Evolutionary conservation across 1,140 invertebrate genomes (phyloP).

Genomic region (Papilio dardanus): DNA sequence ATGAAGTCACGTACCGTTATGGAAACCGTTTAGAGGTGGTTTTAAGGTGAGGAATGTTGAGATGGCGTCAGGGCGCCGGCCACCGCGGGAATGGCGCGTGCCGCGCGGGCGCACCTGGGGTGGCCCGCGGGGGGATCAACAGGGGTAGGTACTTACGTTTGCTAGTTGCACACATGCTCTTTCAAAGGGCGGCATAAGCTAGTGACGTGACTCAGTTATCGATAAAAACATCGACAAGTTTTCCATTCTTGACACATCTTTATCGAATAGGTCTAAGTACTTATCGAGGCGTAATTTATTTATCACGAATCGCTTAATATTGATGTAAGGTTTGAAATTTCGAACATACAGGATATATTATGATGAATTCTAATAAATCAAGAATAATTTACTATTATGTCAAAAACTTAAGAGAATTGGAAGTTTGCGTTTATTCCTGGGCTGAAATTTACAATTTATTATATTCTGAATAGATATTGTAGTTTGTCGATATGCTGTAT

Average conservation of each 20-base stretch:
- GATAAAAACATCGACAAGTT: slow-evolving; percentile 1
- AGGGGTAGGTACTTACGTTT: slow-evolving; percentile 81
- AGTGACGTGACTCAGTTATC: slow-evolving; percentile 45
- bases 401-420: too few species aligned
- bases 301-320: background rate
- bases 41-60: slow-evolving; percentile 49
- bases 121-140: slow-evolving; percentile 78
- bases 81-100: slow-evolving; percentile 79
- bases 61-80: slow-evolving; percentile 77
- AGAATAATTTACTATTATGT: too few species aligned
- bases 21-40: slow-evolving; percentile 51
- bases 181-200: slow-evolving; percentile 70
- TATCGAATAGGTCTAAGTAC: background rate
- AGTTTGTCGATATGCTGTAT: slow-evolving; percentile 42
- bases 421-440: too few species aligned
- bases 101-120: slow-evolving; percentile 77
- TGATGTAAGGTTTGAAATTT: too few species aligned
- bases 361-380: too few species aligned
- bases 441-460: background rate
- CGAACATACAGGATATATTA: too few species aligned
- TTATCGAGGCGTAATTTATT: background rate
- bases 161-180: slow-evolving; percentile 80
- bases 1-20: slow-evolving; percentile 58
- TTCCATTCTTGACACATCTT: background rate
- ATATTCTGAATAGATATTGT: background rate